phyloP scores from a whole-genome alignment of 2,888 invertebrate species.

The Empis livida region DNA sequence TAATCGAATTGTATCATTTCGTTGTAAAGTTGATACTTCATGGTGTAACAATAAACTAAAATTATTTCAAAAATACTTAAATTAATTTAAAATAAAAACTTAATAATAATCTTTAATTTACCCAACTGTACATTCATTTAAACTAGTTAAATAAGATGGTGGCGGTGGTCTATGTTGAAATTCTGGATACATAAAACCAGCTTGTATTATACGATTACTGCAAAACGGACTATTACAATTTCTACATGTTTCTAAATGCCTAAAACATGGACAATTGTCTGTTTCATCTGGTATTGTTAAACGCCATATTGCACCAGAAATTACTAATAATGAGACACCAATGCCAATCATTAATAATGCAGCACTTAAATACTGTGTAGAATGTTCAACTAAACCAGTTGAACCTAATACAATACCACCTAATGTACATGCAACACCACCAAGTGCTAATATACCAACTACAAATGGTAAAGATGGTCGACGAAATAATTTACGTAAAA shows the following conservation, averaged over 20 bases:
- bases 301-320: slow-evolving; percentile 89
- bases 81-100: background rate
- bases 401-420: slow-evolving; percentile 34
- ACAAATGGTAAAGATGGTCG: slow-evolving; percentile 32
- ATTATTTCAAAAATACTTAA: background rate
- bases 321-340: slow-evolving; percentile 84
- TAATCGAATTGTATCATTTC: slow-evolving; percentile 17
- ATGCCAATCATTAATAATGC: slow-evolving; percentile 42
- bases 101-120: slow-evolving; percentile 15
- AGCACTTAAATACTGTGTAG: slow-evolving; percentile 33
- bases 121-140: slow-evolving; percentile 86
- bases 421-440: slow-evolving; percentile 32
- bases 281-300: slow-evolving; percentile 68
- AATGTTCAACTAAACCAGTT: slow-evolving; percentile 32
- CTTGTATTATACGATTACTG: slow-evolving; percentile 67
- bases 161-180: slow-evolving; percentile 93
- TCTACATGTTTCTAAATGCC: slow-evolving; percentile 38
- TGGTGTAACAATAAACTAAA: slow-evolving; percentile 60
- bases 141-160: slow-evolving; percentile 88
- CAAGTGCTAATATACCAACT: slow-evolving; percentile 31
- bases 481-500: slow-evolving; percentile 29
- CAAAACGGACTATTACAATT: slow-evolving; percentile 48
- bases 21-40: slow-evolving; percentile 7
- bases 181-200: slow-evolving; percentile 86
- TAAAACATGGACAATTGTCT: slow-evolving; percentile 50